Percentiles rank a stretch among this genome's conserved stretches.
Conservation (phyloP, 2,888 invertebrate species). For the Chromoteleia sp. region DNA sequence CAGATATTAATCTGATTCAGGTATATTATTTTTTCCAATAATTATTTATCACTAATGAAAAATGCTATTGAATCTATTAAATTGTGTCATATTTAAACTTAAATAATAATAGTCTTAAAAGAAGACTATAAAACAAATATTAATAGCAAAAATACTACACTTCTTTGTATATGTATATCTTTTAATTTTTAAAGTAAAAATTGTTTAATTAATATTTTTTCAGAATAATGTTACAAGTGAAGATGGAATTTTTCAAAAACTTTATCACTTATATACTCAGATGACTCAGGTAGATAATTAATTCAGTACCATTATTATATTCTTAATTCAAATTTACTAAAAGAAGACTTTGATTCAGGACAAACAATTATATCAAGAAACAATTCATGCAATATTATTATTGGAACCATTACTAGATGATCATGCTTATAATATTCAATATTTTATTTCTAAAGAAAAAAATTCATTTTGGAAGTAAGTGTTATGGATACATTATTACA, state of each 20-base stretch:
- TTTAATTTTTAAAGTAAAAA: not conserved
- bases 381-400: conserved; percentile 76
- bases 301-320: conserved; percentile 11
- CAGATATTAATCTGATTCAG: not conserved
- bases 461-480: conserved; percentile 69
- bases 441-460: conserved; percentile 67
- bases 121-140: no score
- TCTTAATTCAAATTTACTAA: no score
- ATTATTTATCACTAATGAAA: no score
- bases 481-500: no score
- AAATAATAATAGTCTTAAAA: no score
- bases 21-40: not conserved
- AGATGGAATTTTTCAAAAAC: conserved; percentile 10
- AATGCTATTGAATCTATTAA: no score
- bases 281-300: conserved; percentile 43
- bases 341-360: no score
- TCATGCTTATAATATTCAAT: conserved; percentile 76
- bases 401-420: conserved; percentile 79
- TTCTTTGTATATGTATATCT: no score
- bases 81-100: not conserved
- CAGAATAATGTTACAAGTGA: conserved; percentile 12
- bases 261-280: conserved; percentile 9
- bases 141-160: no score
- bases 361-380: conserved; percentile 57
- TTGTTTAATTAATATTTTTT: conserved; percentile 16